Evolutionary conservation across 1,140 invertebrate species (phyloP), one percentile per base, ranked within the genome.

Genomic region (Aphaenogaster floridana): DNA sequence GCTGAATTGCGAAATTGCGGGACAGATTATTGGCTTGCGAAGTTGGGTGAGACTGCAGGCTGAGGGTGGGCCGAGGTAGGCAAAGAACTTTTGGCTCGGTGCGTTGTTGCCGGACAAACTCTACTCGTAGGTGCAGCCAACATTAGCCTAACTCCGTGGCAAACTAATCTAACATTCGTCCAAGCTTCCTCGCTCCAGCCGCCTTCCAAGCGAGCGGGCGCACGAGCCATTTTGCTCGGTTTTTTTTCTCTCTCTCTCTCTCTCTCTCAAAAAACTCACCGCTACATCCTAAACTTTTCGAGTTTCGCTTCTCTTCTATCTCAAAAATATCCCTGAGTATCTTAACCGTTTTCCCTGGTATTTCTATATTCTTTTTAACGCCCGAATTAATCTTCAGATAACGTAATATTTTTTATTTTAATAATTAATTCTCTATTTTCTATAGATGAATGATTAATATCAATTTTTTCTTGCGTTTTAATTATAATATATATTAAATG

Each of bases 111-210:
- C 88, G 91, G 90, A 92, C 90, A 92, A 94, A 94, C 92, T 93
- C 90, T 91, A 86, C 91, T 93, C 90, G 81, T 89, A 91, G 88
- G 91, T 94, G 92, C 91, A 93, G 91, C 92, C 92, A 93, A 92
- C 92, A 92, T 93, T 94, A 92, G 91, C 89, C 91, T 92, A 94
- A 94, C 93, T 94, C 91, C 87, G 92, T 86, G 89, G 90, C 92
- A 90, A 94, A 94, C 93, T 94, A 94, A 94, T 94, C 92, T 93
- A 94, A 94, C 94, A 94, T 93, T 94, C 91, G 90, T 93, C 89
- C 76, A 89, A 94, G 88, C 89, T 91, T 89, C 85, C 80, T 76
- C 69, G 79, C 66, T 81, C 78, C 84, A 87, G 64, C 86, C 72
- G 64, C 78, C 81, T 88, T 74, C 57, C 63, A 39, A 79, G 68